Evolutionary conservation across 2,113 vertebrate species (phyloP), one percentile per base, ranked within the genome.

Genomic region (Mus spicilegus): DNA sequence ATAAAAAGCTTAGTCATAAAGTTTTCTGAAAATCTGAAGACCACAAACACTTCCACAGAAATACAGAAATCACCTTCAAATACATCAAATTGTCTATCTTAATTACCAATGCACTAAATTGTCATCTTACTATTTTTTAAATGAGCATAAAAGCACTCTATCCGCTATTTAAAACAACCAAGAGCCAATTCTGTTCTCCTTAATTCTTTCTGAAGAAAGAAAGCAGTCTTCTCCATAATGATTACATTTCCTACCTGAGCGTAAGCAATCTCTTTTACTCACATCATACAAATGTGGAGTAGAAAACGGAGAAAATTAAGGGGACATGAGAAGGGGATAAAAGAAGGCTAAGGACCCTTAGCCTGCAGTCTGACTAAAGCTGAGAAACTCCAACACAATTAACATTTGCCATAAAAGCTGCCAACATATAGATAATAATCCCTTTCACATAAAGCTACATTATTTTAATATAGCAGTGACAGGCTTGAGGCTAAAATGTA

Each of bases 61-160:
- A 82, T 5, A 58, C 17, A 96, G 22, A 94, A 96, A 72, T 94
- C 56, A 87, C 86, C 61, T 93, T 49, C 77, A 87, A 73, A 54
- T 6, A 77, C 42, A 26, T 75, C 36, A 93, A 96, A 92, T 92
- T 39, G 13, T 72, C 22, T 51, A 1, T 86, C 75, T 94, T 91
- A 88, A 77, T 87, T 88, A 39, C 39, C n/a, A 76, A 7, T 30
- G 94, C 54, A 82, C n/a, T 94, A 82, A 87, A 65, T 94, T 67
- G 54, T 61, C 46, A 76, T 16, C 93, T 88, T 76, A 75, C 3
- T 28, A 94, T 67, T 97, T 92, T 92, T 92, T 88, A 92, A 81
- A 89, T 81, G 11, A 86, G 78, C 1, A 46, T 19, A 46, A 84
- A 95, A 86, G 78, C 1, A 46, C 8, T n/a, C 39, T 8, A n/a